Conservation (phyloP, 1,140 invertebrate genomes). For the Drosophila nannoptera region DNA sequence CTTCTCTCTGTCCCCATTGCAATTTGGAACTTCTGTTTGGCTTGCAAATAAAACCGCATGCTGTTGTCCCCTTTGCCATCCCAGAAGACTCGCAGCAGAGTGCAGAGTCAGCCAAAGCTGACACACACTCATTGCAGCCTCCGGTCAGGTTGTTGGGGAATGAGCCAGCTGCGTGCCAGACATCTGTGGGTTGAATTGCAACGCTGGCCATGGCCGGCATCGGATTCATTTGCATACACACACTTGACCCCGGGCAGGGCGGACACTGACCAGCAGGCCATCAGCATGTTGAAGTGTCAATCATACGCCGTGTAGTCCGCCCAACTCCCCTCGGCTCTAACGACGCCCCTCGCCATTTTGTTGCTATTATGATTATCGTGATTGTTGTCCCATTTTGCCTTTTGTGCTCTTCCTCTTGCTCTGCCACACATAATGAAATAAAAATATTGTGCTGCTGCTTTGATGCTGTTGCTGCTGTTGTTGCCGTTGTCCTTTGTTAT, state of each 20-base stretch:
- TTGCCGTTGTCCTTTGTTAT: slow-evolving; percentile 29
- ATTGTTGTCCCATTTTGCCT: slow-evolving; percentile 18
- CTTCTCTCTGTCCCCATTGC: background rate
- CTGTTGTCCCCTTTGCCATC: slow-evolving; percentile 2
- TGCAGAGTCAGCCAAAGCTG: slow-evolving; percentile 43
- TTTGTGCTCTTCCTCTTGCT: slow-evolving; percentile 12
- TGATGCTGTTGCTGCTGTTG: slow-evolving; percentile 31
- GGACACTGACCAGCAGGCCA: slow-evolving; percentile 3
- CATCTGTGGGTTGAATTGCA: slow-evolving; percentile 4
- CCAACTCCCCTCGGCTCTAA: background rate
- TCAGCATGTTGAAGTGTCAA: slow-evolving; percentile 48
- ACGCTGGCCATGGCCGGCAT: slow-evolving; percentile 6
- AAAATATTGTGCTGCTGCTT: slow-evolving; percentile 45
- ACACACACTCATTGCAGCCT: slow-evolving; percentile 28
- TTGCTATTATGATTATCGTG: slow-evolving; percentile 40
- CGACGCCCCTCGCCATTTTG: slow-evolving; percentile 13
- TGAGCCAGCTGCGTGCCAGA: slow-evolving; percentile 4
- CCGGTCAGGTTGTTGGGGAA: slow-evolving; percentile 9
- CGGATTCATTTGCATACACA: slow-evolving; percentile 2
- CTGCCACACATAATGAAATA: slow-evolving; percentile 47
- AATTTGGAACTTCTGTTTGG: slow-evolving; percentile 9
- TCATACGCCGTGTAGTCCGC: slow-evolving; percentile 16
- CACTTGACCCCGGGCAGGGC: background rate
- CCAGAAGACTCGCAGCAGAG: slow-evolving; percentile 9
- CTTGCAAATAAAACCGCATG: slow-evolving; percentile 25